Conservation (phyloP, 2,797 vertebrate species). For the Eulemur albifrons region DNA sequence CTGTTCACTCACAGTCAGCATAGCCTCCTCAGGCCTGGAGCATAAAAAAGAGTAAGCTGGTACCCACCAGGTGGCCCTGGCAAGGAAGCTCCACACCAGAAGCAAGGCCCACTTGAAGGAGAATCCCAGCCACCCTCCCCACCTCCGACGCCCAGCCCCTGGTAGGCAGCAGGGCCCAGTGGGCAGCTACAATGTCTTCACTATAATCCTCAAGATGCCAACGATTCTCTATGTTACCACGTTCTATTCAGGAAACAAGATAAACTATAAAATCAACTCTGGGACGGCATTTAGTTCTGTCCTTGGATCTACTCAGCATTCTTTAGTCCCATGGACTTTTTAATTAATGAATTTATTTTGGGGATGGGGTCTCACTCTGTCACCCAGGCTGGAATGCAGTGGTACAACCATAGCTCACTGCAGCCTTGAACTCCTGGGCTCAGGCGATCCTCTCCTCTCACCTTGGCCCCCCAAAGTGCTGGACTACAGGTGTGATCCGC, state of each 20-base stretch:
- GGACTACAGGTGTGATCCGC: neutral
- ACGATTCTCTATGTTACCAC: neutral
- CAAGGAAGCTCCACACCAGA: slow-evolving; percentile 4
- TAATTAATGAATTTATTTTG: neutral
- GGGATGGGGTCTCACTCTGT: neutral
- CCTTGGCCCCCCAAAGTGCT: neutral
- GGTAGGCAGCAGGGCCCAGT: neutral
- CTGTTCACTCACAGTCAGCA: slow-evolving; percentile 82
- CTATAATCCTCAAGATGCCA: neutral
- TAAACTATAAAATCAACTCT: neutral
- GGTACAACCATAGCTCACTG: neutral
- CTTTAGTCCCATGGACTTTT: neutral
- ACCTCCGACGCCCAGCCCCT: neutral
- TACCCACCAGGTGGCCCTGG: neutral
- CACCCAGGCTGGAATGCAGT: neutral
- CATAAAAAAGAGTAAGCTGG: slow-evolving; percentile 40
- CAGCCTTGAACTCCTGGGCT: neutral
- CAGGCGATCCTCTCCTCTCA: neutral
- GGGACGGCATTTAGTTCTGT: neutral
- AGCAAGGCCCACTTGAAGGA: slow-evolving; percentile 71
- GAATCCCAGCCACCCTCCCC: neutral
- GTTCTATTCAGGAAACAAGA: neutral
- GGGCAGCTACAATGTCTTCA: neutral
- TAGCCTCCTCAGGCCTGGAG: slow-evolving; percentile 83
- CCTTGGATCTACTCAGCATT: neutral